Conservation (phyloP, 2,797 vertebrate species). For the Amblyraja radiata region DNA sequence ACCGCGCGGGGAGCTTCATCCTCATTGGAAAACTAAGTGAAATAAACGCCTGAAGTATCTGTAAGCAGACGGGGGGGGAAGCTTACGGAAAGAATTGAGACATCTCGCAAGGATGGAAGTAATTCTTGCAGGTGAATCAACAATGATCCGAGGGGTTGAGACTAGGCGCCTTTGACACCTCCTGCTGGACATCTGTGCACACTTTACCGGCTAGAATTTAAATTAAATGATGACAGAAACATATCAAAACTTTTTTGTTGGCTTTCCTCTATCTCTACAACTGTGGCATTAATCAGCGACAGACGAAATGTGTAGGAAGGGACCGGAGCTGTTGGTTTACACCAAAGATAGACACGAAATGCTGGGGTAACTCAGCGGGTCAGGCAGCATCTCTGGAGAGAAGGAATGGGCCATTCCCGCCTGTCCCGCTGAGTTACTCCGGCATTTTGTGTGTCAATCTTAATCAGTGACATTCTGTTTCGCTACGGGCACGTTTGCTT, state of each 20-base stretch:
- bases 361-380: no score
- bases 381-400: no score
- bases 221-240: background rate
- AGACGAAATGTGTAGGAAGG: no score
- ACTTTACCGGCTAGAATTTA: background rate
- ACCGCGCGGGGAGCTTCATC: background rate
- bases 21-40: background rate
- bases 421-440: no score
- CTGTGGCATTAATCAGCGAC: background rate
- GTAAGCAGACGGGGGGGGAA: background rate
- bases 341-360: no score
- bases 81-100: background rate
- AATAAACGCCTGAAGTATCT: background rate
- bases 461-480: background rate
- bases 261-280: background rate
- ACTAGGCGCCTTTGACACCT: background rate
- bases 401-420: no score
- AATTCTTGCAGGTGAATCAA: background rate
- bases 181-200: conserved; percentile 1
- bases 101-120: background rate
- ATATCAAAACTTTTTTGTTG: background rate
- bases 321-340: no score
- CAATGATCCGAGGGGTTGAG: background rate
- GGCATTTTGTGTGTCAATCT: no score
- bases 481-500: background rate